Evolutionary conservation across 2,888 invertebrate genomes (phyloP).

Genomic region (Ormyrus thymus): DNA sequence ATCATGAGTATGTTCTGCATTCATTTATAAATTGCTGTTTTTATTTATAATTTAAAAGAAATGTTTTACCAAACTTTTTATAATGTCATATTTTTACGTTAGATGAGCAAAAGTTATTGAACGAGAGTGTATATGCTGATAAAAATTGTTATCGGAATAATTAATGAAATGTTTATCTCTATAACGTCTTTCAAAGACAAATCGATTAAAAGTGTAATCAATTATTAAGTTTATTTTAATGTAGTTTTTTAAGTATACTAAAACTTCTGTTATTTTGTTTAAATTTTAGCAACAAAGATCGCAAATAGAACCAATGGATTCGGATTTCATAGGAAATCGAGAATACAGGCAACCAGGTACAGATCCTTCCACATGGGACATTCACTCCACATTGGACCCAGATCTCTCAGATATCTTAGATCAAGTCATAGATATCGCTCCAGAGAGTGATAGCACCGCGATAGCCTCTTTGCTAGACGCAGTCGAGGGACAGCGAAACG

Average conservation of each 20-base stretch:
- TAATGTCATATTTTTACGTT: too few species aligned
- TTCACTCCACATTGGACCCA: constrained; percentile 79
- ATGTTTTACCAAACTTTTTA: too few species aligned
- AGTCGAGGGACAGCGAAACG: constrained; percentile 76
- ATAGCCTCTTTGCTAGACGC: constrained; percentile 75
- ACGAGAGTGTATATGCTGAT: not conserved
- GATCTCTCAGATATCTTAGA: constrained; percentile 89
- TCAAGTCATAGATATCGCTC: constrained; percentile 88
- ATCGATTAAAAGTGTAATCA: too few species aligned
- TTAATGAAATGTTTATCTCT: constrained; percentile 17
- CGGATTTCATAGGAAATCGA: constrained; percentile 73
- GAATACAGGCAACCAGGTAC: constrained; percentile 69
- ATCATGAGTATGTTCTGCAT: not conserved
- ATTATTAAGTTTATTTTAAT: too few species aligned
- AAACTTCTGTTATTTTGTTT: not conserved
- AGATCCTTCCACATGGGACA: constrained; percentile 73
- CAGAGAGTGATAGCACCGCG: constrained; percentile 75
- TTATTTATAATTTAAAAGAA: too few species aligned
- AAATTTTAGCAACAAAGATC: constrained; percentile 68
- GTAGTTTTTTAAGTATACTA: not conserved
- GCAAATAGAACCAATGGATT: constrained; percentile 73
- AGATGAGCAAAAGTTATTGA: too few species aligned
- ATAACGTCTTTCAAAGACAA: too few species aligned
- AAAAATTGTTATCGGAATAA: constrained; percentile 24
- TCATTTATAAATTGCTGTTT: not conserved